Base-by-base conservation (phyloP, 1,140 invertebrate species). In the Eueides isabella region DNA sequence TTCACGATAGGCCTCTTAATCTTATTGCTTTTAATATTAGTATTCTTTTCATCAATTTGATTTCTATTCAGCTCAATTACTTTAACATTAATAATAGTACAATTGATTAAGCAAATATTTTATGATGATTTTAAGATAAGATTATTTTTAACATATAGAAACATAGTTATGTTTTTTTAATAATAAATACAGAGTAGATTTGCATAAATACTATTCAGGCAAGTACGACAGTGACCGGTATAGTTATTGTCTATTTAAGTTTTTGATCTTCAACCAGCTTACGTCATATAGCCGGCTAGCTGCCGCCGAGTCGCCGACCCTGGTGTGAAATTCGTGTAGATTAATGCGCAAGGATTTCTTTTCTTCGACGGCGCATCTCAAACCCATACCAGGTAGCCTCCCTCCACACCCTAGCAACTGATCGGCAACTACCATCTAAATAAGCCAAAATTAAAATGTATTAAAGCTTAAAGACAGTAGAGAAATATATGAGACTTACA, bases 271-370 rank as follows among this genome's bases (percentile, higher is more conserved):
- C 41, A 55, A 67, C 30, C 29, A 67, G 66, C 41, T 70, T 70
- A 70, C 68, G 68, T 70, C 68, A 70, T 70, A 33, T 33, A 35
- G 61, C 74, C 78, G 80, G 72, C 80, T 78, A 19, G 35, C 30
- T 55, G 48, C 48, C 48, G 48, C 48, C 48, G 48, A 73, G 80
- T 78, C 78, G 78, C 76, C 77, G 69, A 71, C 41, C 48, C 44
- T 44, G 66, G 11, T 23, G 35, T 68, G 76, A 82, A 82, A 70
- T 74, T 77, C 71, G 80, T 76, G 2, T 44, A 41, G 66, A 41
- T 38, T 12, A 12, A 38, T 80, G 80, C 80, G 80, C 80, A 82
- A 30, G 75, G 67, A 48, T 61, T 26, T 63, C 70, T 68, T 63
- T 64, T 64, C 61, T n/a, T 5, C 23, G 19, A 63, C 2, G 65